Evolutionary conservation across 2,113 vertebrate genomes (phyloP), one percentile per base, ranked within the genome.

Genomic region (Callospermophilus lateralis): DNA sequence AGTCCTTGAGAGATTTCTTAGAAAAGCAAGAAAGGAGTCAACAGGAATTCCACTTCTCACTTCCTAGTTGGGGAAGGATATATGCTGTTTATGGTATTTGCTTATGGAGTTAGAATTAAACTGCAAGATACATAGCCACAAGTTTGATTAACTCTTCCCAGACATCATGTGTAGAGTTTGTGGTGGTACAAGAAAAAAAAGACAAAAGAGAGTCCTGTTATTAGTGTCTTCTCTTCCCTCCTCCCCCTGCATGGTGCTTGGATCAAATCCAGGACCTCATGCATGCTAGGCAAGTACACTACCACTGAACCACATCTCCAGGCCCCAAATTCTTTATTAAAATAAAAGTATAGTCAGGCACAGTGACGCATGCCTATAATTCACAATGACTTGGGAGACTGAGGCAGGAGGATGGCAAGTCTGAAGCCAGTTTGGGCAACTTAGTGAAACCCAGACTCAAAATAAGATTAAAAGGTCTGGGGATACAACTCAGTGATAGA

Each of bases 301-400:
- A 63, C 39, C 34, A 39, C 26, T 26, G 39, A 90, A 42, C 34
- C 37, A 88, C 0, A 63, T 9, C 15, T 37, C 28, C n/a, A 55
- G 16, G 34, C 28, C 42, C 63, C 48, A 72, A 92, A 77, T 32
- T 94, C 93, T 87, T 87, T 73, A 93, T 78, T 79, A 78, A 90
- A 88, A 96, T 55, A 77, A 86, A 95, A 81, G 37, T 24, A 86
- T 45, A 53, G 67, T 30, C 17, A n/a, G 34, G 67, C 12, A 13
- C 34, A 17, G 67, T 70, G 34, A 15, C 6, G 5, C 67, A n/a
- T 19, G 17, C 67, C 34, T 70, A n/a, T 70, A 70, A 70, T 70
- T n/a, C 34, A 45, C 34, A 70, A 17, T 5, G 7, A 19, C 34
- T 70, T 70, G 34, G 16, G 34, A 70, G 34, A 15, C 67, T n/a